Conservation (phyloP, 2,797 vertebrate genomes). For the Sphenodon punctatus region DNA sequence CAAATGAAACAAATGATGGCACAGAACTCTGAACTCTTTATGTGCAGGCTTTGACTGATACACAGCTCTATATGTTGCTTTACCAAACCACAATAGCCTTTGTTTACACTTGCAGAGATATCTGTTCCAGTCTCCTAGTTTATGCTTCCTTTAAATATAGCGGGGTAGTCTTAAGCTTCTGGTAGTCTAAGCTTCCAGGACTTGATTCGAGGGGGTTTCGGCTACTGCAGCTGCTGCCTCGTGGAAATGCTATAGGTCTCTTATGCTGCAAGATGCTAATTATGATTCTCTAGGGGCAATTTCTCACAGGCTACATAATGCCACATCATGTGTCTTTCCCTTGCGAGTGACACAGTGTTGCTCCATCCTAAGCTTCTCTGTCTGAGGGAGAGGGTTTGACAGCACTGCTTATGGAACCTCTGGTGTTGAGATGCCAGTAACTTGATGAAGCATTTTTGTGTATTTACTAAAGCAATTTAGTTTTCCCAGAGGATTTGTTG, state of each 20-base stretch:
- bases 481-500: background rate
- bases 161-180: no score
- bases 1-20: background rate
- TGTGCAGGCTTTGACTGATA: rapidly evolving
- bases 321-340: rapidly evolving
- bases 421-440: background rate
- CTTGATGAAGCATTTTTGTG: background rate
- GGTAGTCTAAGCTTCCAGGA: rapidly evolving
- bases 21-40: rapidly evolving
- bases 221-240: background rate
- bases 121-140: rapidly evolving
- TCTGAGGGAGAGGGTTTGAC: background rate
- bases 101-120: rapidly evolving
- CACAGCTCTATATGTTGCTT: background rate
- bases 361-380: background rate
- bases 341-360: background rate
- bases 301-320: rapidly evolving
- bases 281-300: background rate
- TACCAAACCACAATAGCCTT: rapidly evolving
- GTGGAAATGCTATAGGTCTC: rapidly evolving
- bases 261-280: background rate
- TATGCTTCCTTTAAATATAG: rapidly evolving
- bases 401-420: background rate
- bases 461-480: no score
- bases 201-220: rapidly evolving